Percentiles rank a stretch among this genome's conserved stretches.
phyloP scores from a whole-genome alignment of 1,140 invertebrate species.

The Tetraneura akinire region DNA sequence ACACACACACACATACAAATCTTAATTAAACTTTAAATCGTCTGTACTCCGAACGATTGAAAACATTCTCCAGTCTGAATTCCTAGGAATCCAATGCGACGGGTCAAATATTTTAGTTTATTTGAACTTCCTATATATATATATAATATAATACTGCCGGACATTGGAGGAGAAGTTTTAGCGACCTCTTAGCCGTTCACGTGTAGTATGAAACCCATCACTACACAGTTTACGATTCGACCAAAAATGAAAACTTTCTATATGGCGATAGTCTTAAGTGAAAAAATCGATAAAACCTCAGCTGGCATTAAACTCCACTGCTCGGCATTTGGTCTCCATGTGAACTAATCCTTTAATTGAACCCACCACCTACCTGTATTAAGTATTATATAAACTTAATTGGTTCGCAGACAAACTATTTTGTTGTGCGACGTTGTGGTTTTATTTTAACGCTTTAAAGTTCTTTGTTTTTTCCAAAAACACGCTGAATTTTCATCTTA shows the following conservation, averaged over 20 bases:
- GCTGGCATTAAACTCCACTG: conserved; percentile 22
- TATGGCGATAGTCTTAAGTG: neutral
- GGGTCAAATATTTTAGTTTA: conserved; percentile 38
- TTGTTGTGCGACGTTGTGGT: neutral
- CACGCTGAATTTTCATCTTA: neutral
- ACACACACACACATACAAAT: neutral
- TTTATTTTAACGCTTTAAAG: neutral
- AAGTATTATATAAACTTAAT: conserved; percentile 41
- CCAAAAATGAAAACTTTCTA: conserved; percentile 3
- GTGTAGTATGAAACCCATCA: neutral
- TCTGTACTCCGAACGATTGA: conserved; percentile 31
- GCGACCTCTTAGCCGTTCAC: neutral
- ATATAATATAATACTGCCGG: neutral
- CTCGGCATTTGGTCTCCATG: neutral
- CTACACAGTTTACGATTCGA: neutral
- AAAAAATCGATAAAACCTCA: conserved; percentile 40
- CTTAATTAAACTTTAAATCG: conserved; percentile 50
- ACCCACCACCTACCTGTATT: neutral
- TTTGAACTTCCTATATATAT: conserved; percentile 1
- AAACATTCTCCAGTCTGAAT: conserved; percentile 29
- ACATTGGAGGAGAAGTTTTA: conserved; percentile 18
- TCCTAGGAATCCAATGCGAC: conserved; percentile 20
- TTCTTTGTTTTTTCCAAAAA: neutral
- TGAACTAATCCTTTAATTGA: conserved; percentile 43
- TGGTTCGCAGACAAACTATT: conserved; percentile 21